Evolutionary conservation across 1,140 invertebrate species (phyloP).

Genomic region (Diuraphis noxia): DNA sequence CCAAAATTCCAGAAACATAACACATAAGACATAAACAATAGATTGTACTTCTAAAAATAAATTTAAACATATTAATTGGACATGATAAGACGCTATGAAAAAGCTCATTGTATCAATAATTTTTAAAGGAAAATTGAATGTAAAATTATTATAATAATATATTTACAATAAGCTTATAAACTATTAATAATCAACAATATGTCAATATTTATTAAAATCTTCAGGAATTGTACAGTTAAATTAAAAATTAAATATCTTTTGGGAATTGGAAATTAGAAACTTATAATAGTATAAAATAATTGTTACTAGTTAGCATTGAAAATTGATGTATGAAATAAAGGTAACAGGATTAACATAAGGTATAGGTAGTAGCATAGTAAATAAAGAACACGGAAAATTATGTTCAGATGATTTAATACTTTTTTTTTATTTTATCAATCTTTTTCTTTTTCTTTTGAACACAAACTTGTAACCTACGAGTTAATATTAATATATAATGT

Average conservation of each 20-base stretch:
- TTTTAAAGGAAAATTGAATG: not conserved
- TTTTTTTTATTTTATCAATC: slow-evolving; percentile 44
- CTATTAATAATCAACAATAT: not conserved
- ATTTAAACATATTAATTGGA: not conserved
- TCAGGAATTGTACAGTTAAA: not conserved
- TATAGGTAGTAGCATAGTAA: not conserved
- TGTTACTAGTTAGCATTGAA: not conserved
- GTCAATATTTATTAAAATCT: not conserved
- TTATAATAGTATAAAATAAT: not conserved
- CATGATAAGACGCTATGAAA: too few relatives aligned
- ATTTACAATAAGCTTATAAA: not conserved
- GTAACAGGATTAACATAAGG: not conserved
- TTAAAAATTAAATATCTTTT: not conserved
- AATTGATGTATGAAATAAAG: not conserved
- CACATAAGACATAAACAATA: not conserved
- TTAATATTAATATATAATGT: not conserved
- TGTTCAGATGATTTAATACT: slow-evolving; percentile 45
- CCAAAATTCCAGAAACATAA: not conserved
- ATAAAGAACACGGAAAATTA: slow-evolving; percentile 12
- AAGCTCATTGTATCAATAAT: not conserved
- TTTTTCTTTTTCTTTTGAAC: slow-evolving; percentile 39
- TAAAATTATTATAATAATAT: not conserved
- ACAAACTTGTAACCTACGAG: slow-evolving; percentile 43
- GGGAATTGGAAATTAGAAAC: too few relatives aligned
- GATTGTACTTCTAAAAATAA: not conserved